These are phyloP conservation scores for Teinopalpus imperialis DNA, from an alignment of 2,888 invertebrate species.

Conservation along the genomic window DNA sequence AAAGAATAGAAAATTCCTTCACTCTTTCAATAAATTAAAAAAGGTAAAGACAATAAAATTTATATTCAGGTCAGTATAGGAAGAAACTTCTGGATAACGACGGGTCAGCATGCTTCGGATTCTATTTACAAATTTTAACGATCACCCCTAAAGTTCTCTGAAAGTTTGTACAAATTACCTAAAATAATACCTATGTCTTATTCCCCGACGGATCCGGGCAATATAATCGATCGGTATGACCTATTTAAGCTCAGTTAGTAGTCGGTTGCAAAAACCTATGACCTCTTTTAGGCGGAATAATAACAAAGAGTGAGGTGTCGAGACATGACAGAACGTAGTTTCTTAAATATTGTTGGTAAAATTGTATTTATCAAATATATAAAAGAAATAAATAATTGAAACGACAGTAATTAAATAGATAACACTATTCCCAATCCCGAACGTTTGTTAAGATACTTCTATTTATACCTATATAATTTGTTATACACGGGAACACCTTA, in stretches of 20 bases:
- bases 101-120: slow-evolving; percentile 3
- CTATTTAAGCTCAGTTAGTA: slow-evolving; percentile 9
- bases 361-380: too few relatives aligned
- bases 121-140: slow-evolving; percentile 19
- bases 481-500: too few relatives aligned
- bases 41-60: neutral
- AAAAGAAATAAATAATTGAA: too few relatives aligned
- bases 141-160: slow-evolving; percentile 8
- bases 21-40: too few relatives aligned
- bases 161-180: slow-evolving; percentile 16
- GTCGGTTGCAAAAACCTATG: slow-evolving; percentile 4
- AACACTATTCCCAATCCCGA: too few relatives aligned
- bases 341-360: too few relatives aligned
- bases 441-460: too few relatives aligned
- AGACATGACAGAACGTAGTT: too few relatives aligned
- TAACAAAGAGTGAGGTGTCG: too few relatives aligned
- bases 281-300: slow-evolving; percentile 1
- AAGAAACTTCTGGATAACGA: slow-evolving; percentile 5
- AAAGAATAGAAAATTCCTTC: too few relatives aligned
- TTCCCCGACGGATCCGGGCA: neutral
- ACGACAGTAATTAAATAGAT: too few relatives aligned
- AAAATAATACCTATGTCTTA: slow-evolving; percentile 18
- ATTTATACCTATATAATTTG: too few relatives aligned
- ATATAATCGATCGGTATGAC: slow-evolving; percentile 19
- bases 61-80: neutral